A percentile compares a stretch with the other conserved stretches of the same genome.
Evolutionary conservation across 2,888 invertebrate species (phyloP).

Genomic region (Empis livida): DNA sequence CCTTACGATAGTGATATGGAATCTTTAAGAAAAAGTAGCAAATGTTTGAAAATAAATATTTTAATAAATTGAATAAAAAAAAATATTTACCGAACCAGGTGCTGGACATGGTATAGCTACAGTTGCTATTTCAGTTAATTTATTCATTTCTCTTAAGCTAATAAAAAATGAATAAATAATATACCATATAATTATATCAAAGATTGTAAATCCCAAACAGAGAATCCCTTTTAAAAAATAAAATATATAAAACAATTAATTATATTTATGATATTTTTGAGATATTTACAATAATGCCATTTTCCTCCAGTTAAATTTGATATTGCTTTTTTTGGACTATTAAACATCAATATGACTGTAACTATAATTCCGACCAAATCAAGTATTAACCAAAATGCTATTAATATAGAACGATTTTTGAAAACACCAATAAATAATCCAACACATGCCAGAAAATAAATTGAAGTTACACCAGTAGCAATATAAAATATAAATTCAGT

Average conservation of each 20-base stretch:
- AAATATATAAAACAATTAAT: too few relatives aligned
- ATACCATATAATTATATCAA: slow-evolving; percentile 31
- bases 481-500: slow-evolving; percentile 27
- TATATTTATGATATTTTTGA: neutral
- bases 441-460: slow-evolving; percentile 29
- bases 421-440: slow-evolving; percentile 30
- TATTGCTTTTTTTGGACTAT: slow-evolving; percentile 25
- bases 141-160: slow-evolving; percentile 31
- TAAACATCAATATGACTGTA: slow-evolving; percentile 20
- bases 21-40: slow-evolving; percentile 20
- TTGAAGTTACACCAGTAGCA: slow-evolving; percentile 19
- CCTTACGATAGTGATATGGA: slow-evolving; percentile 32
- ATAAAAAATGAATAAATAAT: slow-evolving; percentile 31
- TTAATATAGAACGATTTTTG: slow-evolving; percentile 28
- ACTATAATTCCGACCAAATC: slow-evolving; percentile 27
- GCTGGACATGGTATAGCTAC: slow-evolving; percentile 35
- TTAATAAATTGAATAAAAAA: too few relatives aligned
- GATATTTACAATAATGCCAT: slow-evolving; percentile 26
- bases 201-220: slow-evolving; percentile 22
- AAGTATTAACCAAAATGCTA: slow-evolving; percentile 31
- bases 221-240: slow-evolving; percentile 12
- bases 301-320: slow-evolving; percentile 26
- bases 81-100: slow-evolving; percentile 29
- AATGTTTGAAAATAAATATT: neutral
- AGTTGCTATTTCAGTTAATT: slow-evolving; percentile 33